Evolutionary conservation across 2,113 vertebrate genomes (phyloP).

Genomic region (Rutilus rutilus): DNA sequence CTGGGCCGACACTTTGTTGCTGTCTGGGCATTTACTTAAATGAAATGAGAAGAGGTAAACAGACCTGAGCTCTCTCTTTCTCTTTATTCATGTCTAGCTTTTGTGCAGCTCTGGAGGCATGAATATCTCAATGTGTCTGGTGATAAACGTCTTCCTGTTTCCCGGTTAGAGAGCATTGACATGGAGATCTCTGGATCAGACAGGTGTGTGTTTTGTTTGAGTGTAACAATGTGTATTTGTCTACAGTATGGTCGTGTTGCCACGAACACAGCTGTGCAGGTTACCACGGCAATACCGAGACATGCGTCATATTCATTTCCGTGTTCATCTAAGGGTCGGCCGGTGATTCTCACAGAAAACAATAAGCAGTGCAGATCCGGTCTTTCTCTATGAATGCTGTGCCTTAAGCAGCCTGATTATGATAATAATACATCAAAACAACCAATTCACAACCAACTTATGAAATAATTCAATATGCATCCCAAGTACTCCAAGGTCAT

Average conservation of each 20-base stretch:
- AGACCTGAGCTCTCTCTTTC: neutral
- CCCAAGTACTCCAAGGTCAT: neutral
- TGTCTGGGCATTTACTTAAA: neutral
- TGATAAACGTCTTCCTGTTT: slow-evolving; percentile 9
- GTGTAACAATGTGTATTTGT: slow-evolving; percentile 42
- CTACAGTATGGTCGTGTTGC: neutral
- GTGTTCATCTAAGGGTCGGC: neutral
- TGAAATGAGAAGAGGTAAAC: neutral
- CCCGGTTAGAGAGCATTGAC: slow-evolving; percentile 2
- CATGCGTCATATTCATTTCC: slow-evolving; percentile 36
- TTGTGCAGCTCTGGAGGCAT: neutral
- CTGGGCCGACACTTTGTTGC: too few species aligned
- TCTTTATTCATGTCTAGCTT: neutral
- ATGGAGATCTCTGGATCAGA: slow-evolving; percentile 10
- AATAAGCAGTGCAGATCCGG: slow-evolving; percentile 37
- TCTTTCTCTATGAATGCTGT: slow-evolving; percentile 18
- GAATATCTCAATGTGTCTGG: neutral
- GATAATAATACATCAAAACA: neutral
- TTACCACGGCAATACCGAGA: slow-evolving; percentile 19
- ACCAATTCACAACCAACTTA: neutral
- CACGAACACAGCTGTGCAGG: slow-evolving; percentile 22
- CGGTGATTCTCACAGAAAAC: slow-evolving; percentile 28
- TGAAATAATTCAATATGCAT: neutral
- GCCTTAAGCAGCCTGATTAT: neutral
- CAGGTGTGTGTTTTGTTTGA: slow-evolving; percentile 49